phyloP scores from a whole-genome alignment of 2,888 invertebrate genomes.

The Heliconius aoede region DNA sequence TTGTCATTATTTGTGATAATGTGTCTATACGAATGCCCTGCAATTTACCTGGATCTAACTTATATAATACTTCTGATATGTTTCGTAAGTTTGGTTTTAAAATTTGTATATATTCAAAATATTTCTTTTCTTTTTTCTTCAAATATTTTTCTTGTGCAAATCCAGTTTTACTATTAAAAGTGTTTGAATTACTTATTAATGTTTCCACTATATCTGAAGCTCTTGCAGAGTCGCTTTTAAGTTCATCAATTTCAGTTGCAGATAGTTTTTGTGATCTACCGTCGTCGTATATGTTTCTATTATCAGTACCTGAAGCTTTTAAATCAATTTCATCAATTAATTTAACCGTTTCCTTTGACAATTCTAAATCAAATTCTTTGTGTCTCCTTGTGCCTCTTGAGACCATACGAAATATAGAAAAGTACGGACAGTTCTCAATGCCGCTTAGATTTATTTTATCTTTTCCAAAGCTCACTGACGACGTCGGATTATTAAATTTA shows the following conservation, averaged over 20 bases:
- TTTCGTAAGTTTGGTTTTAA: conserved; percentile 91
- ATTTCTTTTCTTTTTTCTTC: conserved; percentile 97
- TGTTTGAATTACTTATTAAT: conserved; percentile 94
- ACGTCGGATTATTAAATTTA: conserved; percentile 86
- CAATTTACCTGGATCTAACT: conserved; percentile 89
- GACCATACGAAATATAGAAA: conserved; percentile 90
- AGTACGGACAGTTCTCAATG: conserved; percentile 87
- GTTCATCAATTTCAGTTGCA: conserved; percentile 90
- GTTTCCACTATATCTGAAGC: conserved; percentile 93
- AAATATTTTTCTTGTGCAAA: conserved; percentile 97
- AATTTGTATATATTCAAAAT: conserved; percentile 92
- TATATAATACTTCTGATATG: conserved; percentile 93
- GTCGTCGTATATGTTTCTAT: conserved; percentile 91
- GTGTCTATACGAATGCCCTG: conserved; percentile 93
- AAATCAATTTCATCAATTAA: conserved; percentile 86
- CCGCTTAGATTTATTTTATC: conserved; percentile 87
- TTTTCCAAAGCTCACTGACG: conserved; percentile 86
- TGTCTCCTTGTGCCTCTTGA: conserved; percentile 82
- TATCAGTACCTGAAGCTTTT: conserved; percentile 89
- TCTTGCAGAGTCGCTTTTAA: conserved; percentile 89
- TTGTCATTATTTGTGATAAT: conserved; percentile 93
- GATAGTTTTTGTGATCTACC: conserved; percentile 92
- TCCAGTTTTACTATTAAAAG: conserved; percentile 95
- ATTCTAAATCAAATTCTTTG: conserved; percentile 81
- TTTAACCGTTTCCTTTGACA: conserved; percentile 74